These are phyloP conservation scores for Pantherophis alleghaniensis DNA, from an alignment of 2,797 vertebrate species.

Conservation along the genomic window DNA sequence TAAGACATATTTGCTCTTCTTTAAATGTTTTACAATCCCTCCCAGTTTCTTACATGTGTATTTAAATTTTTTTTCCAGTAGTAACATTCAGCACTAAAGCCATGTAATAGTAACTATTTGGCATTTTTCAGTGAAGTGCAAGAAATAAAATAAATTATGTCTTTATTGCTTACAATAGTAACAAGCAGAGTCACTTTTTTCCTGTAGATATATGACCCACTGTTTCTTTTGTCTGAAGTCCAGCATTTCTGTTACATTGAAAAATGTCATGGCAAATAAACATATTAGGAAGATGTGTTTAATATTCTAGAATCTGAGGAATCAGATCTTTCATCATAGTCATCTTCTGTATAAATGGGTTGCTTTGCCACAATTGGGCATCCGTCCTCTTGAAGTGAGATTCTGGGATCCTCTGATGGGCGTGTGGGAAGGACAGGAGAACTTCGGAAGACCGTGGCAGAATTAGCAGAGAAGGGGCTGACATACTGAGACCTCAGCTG, in stretches of 20 bases:
- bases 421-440: conserved; percentile 84
- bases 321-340: conserved; percentile 93
- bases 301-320: conserved; percentile 93
- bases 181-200: conserved; percentile 66
- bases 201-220: conserved; percentile 53
- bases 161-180: conserved; percentile 73
- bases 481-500: conserved; percentile 94
- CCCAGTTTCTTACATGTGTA: conserved; percentile 38
- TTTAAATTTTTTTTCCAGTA: conserved; percentile 50
- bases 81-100: conserved; percentile 72
- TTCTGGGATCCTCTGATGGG: conserved; percentile 83
- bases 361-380: conserved; percentile 86
- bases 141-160: conserved; percentile 76
- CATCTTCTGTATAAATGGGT: conserved; percentile 89
- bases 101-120: conserved; percentile 74
- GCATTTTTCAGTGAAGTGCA: conserved; percentile 79
- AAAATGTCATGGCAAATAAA: background rate
- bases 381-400: conserved; percentile 83
- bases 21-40: conserved; percentile 55
- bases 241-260: conserved; percentile 53
- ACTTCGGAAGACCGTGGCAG: conserved; percentile 82
- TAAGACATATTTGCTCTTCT: conserved; percentile 56
- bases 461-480: conserved; percentile 83
- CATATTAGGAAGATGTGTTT: conserved; percentile 83
- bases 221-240: conserved; percentile 30